These are phyloP conservation scores for Brachionus paranguensis DNA, from an alignment of 1,140 invertebrate genomes.

Conservation along the genomic window DNA sequence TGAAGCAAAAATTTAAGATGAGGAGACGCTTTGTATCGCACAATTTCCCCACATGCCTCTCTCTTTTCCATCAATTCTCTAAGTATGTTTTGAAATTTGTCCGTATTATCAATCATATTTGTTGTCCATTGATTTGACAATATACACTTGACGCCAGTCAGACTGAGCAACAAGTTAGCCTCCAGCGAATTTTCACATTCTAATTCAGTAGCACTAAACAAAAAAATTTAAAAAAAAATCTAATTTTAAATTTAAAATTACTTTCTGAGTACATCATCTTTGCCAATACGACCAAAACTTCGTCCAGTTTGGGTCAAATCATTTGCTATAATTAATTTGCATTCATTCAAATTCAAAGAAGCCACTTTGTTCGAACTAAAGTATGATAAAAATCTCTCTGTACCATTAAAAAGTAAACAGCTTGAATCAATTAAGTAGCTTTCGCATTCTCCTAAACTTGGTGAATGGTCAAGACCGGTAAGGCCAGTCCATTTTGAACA, in stretches of 20 bases:
- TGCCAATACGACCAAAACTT: constrained; percentile 51
- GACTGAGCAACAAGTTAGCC: constrained; percentile 48
- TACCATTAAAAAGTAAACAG: no score
- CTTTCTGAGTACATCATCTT: constrained; percentile 51
- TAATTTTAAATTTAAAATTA: constrained; percentile 40
- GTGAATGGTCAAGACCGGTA: no score
- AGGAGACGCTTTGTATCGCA: constrained; percentile 46
- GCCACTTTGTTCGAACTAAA: no score
- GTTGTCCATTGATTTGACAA: constrained; percentile 53
- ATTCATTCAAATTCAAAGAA: no score
- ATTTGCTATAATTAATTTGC: no score
- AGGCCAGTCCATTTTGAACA: no score
- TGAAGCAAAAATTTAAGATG: constrained; percentile 41
- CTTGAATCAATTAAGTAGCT: no score
- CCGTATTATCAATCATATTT: constrained; percentile 49
- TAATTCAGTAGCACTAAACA: background rate
- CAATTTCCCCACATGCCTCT: constrained; percentile 48
- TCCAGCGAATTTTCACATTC: constrained; percentile 52
- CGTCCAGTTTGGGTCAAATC: no score
- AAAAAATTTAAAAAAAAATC: background rate
- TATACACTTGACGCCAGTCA: constrained; percentile 49
- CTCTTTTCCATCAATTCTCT: constrained; percentile 52
- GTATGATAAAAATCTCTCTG: no score
- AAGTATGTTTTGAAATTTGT: constrained; percentile 47
- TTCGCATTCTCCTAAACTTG: no score